Conservation (phyloP, 2,113 vertebrate species). For the Psilopogon haemacephalus region DNA sequence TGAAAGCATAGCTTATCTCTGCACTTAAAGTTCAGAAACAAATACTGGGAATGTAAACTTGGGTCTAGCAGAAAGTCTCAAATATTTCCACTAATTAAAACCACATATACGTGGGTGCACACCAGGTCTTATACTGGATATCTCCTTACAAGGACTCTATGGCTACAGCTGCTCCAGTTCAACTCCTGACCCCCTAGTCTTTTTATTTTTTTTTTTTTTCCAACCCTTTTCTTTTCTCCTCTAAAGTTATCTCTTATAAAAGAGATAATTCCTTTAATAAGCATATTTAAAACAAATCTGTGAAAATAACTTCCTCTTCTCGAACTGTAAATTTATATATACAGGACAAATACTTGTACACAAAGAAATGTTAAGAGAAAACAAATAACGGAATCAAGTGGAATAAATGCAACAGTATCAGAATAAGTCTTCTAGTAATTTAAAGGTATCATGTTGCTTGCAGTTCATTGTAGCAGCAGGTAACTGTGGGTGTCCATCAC, state of each 20-base stretch:
- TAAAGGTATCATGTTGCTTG: background rate
- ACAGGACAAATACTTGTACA: background rate
- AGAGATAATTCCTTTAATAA: background rate
- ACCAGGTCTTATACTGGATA: background rate
- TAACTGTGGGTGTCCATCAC: background rate
- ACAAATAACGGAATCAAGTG: background rate
- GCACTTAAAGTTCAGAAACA: conserved; percentile 46
- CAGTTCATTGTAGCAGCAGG: background rate
- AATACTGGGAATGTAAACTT: conserved; percentile 55
- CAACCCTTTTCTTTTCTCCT: background rate
- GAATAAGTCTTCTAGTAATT: conserved; percentile 15
- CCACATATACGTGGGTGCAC: background rate
- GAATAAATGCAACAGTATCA: background rate
- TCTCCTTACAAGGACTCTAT: conserved; percentile 11
- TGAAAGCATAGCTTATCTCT: conserved; percentile 35
- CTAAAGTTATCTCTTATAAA: background rate
- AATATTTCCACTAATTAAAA: conserved; percentile 47
- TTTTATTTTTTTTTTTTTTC: too few species aligned
- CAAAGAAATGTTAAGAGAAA: background rate
- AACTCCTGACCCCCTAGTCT: background rate
- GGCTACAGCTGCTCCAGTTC: background rate
- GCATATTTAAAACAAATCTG: background rate
- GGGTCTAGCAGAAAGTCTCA: conserved; percentile 25
- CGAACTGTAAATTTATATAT: background rate
- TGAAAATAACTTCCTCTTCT: conserved; percentile 1